Percentiles rank a stretch among this genome's conserved stretches.
Evolutionary conservation across 2,888 invertebrate genomes (phyloP).

Genomic region (Zele albiditarsus): DNA sequence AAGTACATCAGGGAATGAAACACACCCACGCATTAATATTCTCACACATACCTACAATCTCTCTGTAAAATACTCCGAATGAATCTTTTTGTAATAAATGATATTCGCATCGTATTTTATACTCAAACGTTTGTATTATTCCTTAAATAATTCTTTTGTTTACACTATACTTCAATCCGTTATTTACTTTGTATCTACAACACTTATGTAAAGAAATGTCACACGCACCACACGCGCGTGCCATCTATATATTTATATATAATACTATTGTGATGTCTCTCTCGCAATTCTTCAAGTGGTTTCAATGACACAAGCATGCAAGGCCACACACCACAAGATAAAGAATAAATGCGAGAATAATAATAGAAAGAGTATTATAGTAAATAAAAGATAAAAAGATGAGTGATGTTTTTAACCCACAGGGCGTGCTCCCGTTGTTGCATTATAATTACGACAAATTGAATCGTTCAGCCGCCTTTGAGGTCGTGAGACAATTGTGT

Average conservation of each 20-base stretch:
- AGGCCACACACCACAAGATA: neutral
- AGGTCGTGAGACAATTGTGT: slow-evolving; percentile 62
- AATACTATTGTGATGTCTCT: neutral
- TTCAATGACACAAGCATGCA: slow-evolving; percentile 42
- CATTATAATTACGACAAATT: slow-evolving; percentile 67
- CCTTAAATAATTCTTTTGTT: too few relatives aligned
- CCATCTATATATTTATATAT: neutral
- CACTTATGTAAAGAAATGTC: too few relatives aligned
- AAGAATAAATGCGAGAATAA: slow-evolving; percentile 38
- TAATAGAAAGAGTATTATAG: neutral
- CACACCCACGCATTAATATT: neutral
- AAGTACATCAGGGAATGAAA: too few relatives aligned
- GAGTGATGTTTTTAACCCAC: slow-evolving; percentile 26
- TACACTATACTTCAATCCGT: too few relatives aligned
- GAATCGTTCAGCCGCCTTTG: slow-evolving; percentile 65
- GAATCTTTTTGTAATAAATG: too few relatives aligned
- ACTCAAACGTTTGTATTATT: too few relatives aligned
- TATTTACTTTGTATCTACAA: too few relatives aligned
- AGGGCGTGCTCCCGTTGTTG: slow-evolving; percentile 51
- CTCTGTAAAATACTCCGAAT: too few relatives aligned
- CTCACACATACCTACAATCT: too few relatives aligned
- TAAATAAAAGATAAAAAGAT: slow-evolving; percentile 33
- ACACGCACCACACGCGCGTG: too few relatives aligned
- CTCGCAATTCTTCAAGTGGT: slow-evolving; percentile 53
- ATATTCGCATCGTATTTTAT: too few relatives aligned